These are phyloP conservation scores for Hexactinellida sp. DNA, from an alignment of 37 sponge, comb jelly and placozoan genomes.

Conservation along the genomic window DNA sequence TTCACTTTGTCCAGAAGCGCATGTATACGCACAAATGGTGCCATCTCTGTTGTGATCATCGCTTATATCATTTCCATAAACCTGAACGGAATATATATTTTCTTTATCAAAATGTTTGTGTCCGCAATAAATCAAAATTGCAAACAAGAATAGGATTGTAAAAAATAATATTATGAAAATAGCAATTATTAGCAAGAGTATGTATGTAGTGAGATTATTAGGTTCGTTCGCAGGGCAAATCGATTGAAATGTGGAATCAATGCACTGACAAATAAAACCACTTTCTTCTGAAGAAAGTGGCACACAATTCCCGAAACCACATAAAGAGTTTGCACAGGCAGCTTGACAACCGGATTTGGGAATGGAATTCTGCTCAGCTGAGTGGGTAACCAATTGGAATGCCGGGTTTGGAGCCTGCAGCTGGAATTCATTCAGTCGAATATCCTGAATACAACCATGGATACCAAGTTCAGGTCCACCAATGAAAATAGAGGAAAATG, in stretches of 20 bases:
- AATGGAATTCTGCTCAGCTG: background rate
- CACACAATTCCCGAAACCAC: background rate
- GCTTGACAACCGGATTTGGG: background rate
- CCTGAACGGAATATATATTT: background rate
- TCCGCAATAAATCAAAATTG: background rate
- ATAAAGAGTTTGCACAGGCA: background rate
- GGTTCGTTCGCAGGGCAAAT: background rate
- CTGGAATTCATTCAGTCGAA: conserved; percentile 8
- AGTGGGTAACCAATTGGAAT: background rate
- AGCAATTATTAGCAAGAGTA: background rate
- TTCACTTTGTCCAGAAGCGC: background rate
- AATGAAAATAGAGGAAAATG: background rate
- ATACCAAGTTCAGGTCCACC: background rate
- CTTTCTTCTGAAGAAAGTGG: background rate
- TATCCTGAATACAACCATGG: background rate
- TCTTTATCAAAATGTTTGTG: background rate
- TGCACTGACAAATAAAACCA: background rate
- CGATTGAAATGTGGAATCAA: background rate
- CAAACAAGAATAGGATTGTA: background rate
- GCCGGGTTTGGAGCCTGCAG: background rate
- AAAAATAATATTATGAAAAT: background rate
- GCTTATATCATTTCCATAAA: background rate
- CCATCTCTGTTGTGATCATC: too few relatives aligned
- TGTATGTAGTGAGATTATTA: background rate
- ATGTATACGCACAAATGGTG: too few relatives aligned